These are phyloP conservation scores for Ciconia nigra DNA, from an alignment of 2,797 vertebrate genomes.

Conservation along the genomic window DNA sequence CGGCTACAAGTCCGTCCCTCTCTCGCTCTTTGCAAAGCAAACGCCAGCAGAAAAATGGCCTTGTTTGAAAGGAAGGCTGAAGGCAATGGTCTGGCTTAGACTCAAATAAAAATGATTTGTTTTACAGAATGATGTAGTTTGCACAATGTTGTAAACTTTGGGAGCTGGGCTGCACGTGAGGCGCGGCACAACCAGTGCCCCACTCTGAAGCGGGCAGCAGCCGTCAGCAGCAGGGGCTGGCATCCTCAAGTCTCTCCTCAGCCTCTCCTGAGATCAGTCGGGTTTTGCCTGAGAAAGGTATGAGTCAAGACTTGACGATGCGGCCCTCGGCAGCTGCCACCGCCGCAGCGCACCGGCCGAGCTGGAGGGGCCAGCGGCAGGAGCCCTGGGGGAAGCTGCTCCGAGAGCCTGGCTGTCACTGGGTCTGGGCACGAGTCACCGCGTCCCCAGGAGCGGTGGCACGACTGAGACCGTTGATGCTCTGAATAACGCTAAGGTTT, in stretches of 20 bases:
- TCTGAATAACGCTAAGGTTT: not conserved
- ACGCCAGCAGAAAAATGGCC: not conserved
- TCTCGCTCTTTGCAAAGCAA: not conserved
- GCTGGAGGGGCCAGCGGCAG: not conserved
- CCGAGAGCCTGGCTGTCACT: not conserved
- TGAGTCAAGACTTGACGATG: not conserved
- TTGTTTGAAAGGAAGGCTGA: not conserved
- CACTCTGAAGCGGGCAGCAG: not conserved
- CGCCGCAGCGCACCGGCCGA: accelerated
- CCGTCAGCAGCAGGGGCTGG: not conserved
- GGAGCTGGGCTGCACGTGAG: not conserved
- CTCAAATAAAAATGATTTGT: not conserved
- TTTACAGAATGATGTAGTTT: not conserved
- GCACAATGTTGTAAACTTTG: too few species aligned
- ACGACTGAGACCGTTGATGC: accelerated
- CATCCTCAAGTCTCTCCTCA: not conserved
- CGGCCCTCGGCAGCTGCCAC: not conserved
- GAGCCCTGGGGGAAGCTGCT: too few species aligned
- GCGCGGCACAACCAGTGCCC: accelerated
- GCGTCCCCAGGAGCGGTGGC: not conserved
- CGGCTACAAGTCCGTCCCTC: not conserved
- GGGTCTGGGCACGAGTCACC: not conserved
- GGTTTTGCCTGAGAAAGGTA: not conserved
- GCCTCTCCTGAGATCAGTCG: not conserved
- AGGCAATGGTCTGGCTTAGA: not conserved